Evolutionary conservation across 2,113 vertebrate genomes (phyloP).

Genomic region (Paradoxurus hermaphroditus): DNA sequence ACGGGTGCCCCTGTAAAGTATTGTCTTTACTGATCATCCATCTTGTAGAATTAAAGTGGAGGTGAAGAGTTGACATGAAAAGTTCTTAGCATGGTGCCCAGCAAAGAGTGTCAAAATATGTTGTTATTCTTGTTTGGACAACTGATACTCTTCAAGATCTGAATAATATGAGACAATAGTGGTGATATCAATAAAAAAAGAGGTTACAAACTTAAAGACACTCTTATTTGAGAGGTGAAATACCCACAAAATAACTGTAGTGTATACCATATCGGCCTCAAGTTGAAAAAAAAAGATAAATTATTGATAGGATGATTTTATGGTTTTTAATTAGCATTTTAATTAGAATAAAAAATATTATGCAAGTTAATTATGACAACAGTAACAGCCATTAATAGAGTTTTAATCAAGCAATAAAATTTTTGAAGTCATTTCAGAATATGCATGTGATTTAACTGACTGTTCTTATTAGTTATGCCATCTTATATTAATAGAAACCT

Average conservation of each 20-base stretch:
- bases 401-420: slow-evolving; percentile 53
- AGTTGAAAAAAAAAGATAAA: slow-evolving; percentile 20
- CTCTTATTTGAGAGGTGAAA: slow-evolving; percentile 26
- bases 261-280: neutral
- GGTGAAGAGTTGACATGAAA: neutral
- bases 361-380: slow-evolving; percentile 51
- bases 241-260: neutral
- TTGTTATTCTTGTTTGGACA: neutral
- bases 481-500: slow-evolving; percentile 50
- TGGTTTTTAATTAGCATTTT: slow-evolving; percentile 51
- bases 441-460: slow-evolving; percentile 58
- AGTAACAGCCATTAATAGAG: slow-evolving; percentile 33
- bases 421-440: slow-evolving; percentile 52
- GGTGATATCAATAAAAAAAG: neutral
- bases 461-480: slow-evolving; percentile 47
- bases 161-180: neutral
- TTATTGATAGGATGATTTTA: slow-evolving; percentile 58
- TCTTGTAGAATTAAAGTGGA: neutral
- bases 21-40: neutral
- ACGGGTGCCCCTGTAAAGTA: too few species aligned
- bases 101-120: neutral
- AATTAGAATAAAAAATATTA: slow-evolving; percentile 60
- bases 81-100: neutral
- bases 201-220: slow-evolving; percentile 32
- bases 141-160: neutral